Evolutionary conservation across 2,888 invertebrate species (phyloP), one percentile per base, ranked within the genome.

Genomic region (Molanna angustata): DNA sequence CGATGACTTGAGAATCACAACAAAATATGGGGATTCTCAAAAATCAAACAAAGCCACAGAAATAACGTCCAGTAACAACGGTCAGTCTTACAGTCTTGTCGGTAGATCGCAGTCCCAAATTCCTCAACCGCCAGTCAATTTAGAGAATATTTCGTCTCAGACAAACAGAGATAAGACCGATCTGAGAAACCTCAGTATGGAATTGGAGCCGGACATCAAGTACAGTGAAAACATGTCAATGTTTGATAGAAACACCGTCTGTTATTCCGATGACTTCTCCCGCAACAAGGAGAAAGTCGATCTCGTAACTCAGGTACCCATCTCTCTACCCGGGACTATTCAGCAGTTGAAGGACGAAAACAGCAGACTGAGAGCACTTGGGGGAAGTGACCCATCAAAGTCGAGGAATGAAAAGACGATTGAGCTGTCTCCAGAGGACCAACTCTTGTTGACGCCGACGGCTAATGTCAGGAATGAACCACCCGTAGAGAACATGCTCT

Each of bases 1-100:
- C 64, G 69, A 70, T 31, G 74, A 75, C 54, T 71, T 74, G 46
- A 64, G 66, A 6, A 18, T 39, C 18, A 4, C 43, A n/a, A 50
- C 21, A 19, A 22, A 39, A 16, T 22, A 21, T 17, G 13, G 27
- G 11, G 27, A 7, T 27, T 27, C 11, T 7, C 27, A 27, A 4
- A 27, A 27, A 11, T 27, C n/a, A n/a, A n/a, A n/a, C n/a, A n/a
- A n/a, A n/a, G n/a, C n/a, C n/a, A n/a, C n/a, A n/a, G n/a, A n/a
- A 27, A 27, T 7, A 9, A 27, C n/a, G n/a, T n/a, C n/a, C n/a
- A n/a, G n/a, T n/a, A n/a, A n/a, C n/a, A n/a, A n/a, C n/a, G n/a
- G n/a, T n/a, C n/a, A n/a, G 11, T 27, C 27, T 11, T 27, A 27
- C 4, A 27, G 27, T 27, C 11, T 27, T 27, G 11, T 27, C 27